Percentiles rank a stretch among this genome's conserved stretches.
Evolutionary conservation across 2,888 invertebrate genomes (phyloP).

Genomic region (Cheilosia impressa): DNA sequence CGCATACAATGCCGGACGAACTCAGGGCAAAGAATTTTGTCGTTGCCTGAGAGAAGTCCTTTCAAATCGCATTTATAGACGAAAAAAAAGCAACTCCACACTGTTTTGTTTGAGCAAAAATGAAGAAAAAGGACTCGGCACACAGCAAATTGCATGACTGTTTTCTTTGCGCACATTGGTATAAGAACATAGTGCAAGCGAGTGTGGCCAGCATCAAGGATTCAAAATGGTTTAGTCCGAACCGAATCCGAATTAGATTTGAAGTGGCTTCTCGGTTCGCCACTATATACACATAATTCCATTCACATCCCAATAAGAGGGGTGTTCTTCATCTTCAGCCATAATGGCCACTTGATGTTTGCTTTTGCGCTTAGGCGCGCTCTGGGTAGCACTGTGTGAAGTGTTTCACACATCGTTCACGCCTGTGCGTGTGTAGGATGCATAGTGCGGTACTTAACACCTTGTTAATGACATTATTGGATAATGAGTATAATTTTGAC

Average conservation of each 20-base stretch:
- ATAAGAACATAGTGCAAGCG: not conserved
- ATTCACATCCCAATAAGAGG: slow-evolving; percentile 40
- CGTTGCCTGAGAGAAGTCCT: slow-evolving; percentile 4
- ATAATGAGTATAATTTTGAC: slow-evolving; percentile 72
- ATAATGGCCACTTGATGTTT: slow-evolving; percentile 73
- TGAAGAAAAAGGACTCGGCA: not conserved
- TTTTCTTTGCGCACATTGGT: slow-evolving; percentile 34
- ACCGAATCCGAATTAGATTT: slow-evolving; percentile 45
- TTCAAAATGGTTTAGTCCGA: slow-evolving; percentile 48
- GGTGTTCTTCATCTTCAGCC: slow-evolving; percentile 48
- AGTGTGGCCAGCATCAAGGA: slow-evolving; percentile 47
- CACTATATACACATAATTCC: slow-evolving; percentile 11
- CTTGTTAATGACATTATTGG: slow-evolving; percentile 72
- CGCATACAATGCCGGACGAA: slow-evolving; percentile 29
- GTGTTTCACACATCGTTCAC: slow-evolving; percentile 66
- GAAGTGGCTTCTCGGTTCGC: slow-evolving; percentile 58
- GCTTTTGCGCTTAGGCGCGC: slow-evolving; percentile 58
- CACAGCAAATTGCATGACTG: slow-evolving; percentile 11
- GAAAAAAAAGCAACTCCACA: slow-evolving; percentile 23
- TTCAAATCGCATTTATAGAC: slow-evolving; percentile 9
- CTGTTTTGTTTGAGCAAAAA: slow-evolving; percentile 19
- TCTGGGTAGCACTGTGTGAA: slow-evolving; percentile 51
- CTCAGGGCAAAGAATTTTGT: slow-evolving; percentile 4
- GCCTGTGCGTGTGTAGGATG: slow-evolving; percentile 63
- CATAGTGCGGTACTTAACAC: slow-evolving; percentile 52